Conservation (phyloP, 2,113 vertebrate genomes). For the Stigmatopora nigra region DNA sequence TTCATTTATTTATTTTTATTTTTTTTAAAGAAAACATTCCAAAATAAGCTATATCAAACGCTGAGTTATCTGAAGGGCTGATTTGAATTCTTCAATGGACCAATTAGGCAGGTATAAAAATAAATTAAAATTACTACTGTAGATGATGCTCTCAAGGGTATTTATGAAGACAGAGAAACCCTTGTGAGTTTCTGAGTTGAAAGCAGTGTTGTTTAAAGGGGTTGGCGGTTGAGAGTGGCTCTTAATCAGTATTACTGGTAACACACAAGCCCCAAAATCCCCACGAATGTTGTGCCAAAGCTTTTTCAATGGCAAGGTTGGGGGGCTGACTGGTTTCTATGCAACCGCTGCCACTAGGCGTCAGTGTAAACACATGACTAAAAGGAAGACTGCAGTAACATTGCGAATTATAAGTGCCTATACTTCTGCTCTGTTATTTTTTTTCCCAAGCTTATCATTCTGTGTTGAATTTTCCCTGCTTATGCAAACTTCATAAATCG, state of each 20-base stretch:
- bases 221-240: not conserved
- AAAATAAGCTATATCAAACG: not conserved
- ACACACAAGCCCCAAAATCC: slow-evolving; percentile 25
- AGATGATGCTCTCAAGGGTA: slow-evolving; percentile 44
- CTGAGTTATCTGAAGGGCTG: not conserved
- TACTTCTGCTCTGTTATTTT: slow-evolving; percentile 17
- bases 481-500: slow-evolving; percentile 31
- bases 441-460: slow-evolving; percentile 10
- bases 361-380: slow-evolving; percentile 33
- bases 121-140: slow-evolving; percentile 45
- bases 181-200: not conserved
- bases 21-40: not conserved
- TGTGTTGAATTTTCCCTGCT: slow-evolving; percentile 26
- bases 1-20: not conserved
- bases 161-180: slow-evolving; percentile 19
- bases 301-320: not conserved
- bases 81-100: not conserved
- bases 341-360: slow-evolving; percentile 55
- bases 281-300: slow-evolving; percentile 46
- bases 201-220: not conserved
- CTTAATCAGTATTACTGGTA: slow-evolving; percentile 45
- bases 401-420: slow-evolving; percentile 23
- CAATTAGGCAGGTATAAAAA: not conserved
- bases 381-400: slow-evolving; percentile 19
- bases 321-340: slow-evolving; percentile 1